These are phyloP conservation scores for Drosophila kohkoa DNA, from an alignment of 1,140 invertebrate species.

Conservation along the genomic window DNA sequence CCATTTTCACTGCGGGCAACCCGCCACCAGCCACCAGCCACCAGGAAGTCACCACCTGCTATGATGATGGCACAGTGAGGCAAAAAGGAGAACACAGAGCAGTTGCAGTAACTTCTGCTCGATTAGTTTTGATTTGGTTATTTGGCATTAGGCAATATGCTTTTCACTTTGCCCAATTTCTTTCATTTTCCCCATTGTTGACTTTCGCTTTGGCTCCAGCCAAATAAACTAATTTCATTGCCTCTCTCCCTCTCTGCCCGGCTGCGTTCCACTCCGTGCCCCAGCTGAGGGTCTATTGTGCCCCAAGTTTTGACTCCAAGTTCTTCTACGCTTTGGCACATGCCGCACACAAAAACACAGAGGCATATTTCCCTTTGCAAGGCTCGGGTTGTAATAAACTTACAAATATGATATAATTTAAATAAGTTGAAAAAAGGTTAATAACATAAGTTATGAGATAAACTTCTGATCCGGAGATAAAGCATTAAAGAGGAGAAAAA, in stretches of 20 bases:
- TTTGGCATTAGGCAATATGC: constrained; percentile 73
- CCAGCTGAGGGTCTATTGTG: constrained; percentile 37
- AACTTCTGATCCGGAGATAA: too few species aligned
- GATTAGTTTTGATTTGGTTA: constrained; percentile 83
- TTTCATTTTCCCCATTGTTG: constrained; percentile 39
- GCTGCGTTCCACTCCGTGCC: constrained; percentile 34
- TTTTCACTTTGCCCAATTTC: constrained; percentile 43
- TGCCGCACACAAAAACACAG: neutral
- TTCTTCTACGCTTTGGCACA: constrained; percentile 25
- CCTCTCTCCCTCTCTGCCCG: constrained; percentile 18
- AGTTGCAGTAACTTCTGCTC: constrained; percentile 77
- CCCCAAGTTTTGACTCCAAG: constrained; percentile 49
- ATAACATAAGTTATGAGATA: neutral
- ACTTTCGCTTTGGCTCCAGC: constrained; percentile 1
- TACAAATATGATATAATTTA: neutral
- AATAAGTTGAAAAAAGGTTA: neutral
- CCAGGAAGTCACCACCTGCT: constrained; percentile 66
- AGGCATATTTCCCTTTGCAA: neutral
- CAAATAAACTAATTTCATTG: constrained; percentile 64
- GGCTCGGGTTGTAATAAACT: neutral
- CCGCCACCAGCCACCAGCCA: constrained; percentile 40
- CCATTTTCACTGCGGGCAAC: constrained; percentile 76
- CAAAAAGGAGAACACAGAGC: neutral
- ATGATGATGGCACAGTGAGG: constrained; percentile 21
- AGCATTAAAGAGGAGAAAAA: too few species aligned